These are phyloP conservation scores for Amphiprion percula DNA, from an alignment of 2,113 vertebrate genomes.

Conservation along the genomic window DNA sequence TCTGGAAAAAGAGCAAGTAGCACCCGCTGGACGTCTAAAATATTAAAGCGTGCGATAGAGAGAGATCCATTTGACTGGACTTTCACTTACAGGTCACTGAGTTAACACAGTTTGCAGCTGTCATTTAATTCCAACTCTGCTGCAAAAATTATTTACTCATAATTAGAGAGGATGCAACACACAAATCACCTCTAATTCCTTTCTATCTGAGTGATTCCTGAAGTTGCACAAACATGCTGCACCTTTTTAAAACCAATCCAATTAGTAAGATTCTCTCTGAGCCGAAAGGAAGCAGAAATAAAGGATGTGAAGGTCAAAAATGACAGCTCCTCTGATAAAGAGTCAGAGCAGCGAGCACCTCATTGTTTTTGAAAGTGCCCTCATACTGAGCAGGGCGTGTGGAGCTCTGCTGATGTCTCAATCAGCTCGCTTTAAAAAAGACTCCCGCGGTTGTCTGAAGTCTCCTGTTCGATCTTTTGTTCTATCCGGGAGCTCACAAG, in stretches of 20 bases:
- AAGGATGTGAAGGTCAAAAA: conserved; percentile 25
- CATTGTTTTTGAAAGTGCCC: conserved; percentile 19
- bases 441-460: conserved; percentile 29
- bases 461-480: conserved; percentile 53
- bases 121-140: background rate
- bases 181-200: conserved; percentile 3
- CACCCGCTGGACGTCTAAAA: conserved; percentile 15
- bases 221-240: background rate
- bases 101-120: conserved; percentile 39
- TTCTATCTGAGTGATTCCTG: background rate
- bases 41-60: conserved; percentile 35
- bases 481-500: conserved; percentile 34
- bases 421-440: conserved; percentile 56
- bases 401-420: conserved; percentile 41
- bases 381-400: conserved; percentile 5
- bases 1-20: conserved; percentile 8
- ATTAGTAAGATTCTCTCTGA: conserved; percentile 4
- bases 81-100: conserved; percentile 58
- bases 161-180: conserved; percentile 13
- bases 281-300: conserved; percentile 32
- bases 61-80: conserved; percentile 31
- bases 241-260: background rate
- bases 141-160: conserved; percentile 17
- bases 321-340: conserved; percentile 2
- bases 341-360: conserved; percentile 8